phyloP scores from a whole-genome alignment of 1,140 invertebrate species.

The Drosophila guanche region DNA sequence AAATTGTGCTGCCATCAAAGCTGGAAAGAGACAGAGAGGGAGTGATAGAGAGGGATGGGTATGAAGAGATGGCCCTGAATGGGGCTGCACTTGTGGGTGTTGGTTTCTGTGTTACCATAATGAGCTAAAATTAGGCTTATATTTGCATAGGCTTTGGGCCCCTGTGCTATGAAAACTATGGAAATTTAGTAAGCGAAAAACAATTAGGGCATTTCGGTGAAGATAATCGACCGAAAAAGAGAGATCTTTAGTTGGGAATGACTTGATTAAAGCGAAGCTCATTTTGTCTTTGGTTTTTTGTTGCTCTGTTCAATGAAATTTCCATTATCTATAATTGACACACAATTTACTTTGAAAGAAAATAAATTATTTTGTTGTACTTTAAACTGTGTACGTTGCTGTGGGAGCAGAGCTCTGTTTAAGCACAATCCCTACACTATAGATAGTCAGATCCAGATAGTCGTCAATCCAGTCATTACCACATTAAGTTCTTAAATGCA shows the following conservation, averaged over 20 bases:
- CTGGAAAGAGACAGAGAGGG: too few relatives aligned
- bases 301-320: conserved; percentile 20
- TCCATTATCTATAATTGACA: conserved; percentile 28
- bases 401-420: too few relatives aligned
- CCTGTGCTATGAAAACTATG: conserved; percentile 7
- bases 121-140: conserved; percentile 40
- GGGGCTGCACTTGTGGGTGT: neutral
- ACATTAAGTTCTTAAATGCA: too few relatives aligned
- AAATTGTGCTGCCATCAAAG: neutral
- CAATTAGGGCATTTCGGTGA: conserved; percentile 13
- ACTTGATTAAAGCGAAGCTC: conserved; percentile 34
- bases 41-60: too few relatives aligned
- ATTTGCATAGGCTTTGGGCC: conserved; percentile 38
- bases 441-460: too few relatives aligned
- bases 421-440: too few relatives aligned
- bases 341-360: conserved; percentile 14
- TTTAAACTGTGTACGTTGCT: too few relatives aligned
- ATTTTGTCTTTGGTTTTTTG: conserved; percentile 6
- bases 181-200: conserved; percentile 21
- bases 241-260: conserved; percentile 17
- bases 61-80: too few relatives aligned
- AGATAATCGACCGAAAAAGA: conserved; percentile 20
- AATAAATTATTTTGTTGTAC: too few relatives aligned
- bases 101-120: conserved; percentile 32
- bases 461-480: too few relatives aligned